phyloP scores from a whole-genome alignment of 1,140 invertebrate genomes.

The Mercenaria mercenaria region DNA sequence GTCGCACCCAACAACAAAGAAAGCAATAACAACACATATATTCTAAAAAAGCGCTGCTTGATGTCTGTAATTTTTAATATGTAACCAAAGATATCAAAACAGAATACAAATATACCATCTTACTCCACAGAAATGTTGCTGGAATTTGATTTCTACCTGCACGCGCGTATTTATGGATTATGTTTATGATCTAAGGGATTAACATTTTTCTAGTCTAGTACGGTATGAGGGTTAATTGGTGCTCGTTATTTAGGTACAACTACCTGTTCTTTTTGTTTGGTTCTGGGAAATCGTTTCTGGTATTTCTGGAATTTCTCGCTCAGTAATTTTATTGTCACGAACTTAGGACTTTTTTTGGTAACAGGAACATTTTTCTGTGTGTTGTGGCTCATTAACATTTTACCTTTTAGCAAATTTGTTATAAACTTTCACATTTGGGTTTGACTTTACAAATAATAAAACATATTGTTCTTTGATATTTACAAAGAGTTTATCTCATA shows the following conservation, averaged over 20 bases:
- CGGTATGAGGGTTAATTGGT: slow-evolving; percentile 2
- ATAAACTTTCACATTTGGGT: neutral
- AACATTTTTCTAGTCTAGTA: neutral
- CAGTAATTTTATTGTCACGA: slow-evolving; percentile 17
- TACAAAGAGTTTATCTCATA: neutral
- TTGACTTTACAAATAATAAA: neutral
- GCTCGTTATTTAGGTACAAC: neutral
- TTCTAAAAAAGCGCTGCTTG: neutral
- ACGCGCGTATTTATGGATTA: neutral
- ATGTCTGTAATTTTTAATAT: too few relatives aligned
- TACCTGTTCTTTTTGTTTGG: neutral
- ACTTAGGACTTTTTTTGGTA: neutral
- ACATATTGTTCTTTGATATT: neutral
- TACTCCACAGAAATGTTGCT: neutral
- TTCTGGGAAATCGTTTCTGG: neutral
- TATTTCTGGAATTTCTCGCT: neutral
- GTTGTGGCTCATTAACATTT: neutral
- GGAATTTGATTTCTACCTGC: slow-evolving; percentile 1
- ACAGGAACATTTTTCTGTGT: neutral
- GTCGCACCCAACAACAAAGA: neutral
- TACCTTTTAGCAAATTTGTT: neutral
- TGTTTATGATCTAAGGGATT: neutral
- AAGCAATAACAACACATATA: neutral
- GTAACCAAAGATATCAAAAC: too few relatives aligned
- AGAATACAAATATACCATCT: too few relatives aligned